Percentiles rank a stretch among this genome's conserved stretches.
Conservation (phyloP, 1,140 invertebrate species). For the Drosophila parabipectinata region DNA sequence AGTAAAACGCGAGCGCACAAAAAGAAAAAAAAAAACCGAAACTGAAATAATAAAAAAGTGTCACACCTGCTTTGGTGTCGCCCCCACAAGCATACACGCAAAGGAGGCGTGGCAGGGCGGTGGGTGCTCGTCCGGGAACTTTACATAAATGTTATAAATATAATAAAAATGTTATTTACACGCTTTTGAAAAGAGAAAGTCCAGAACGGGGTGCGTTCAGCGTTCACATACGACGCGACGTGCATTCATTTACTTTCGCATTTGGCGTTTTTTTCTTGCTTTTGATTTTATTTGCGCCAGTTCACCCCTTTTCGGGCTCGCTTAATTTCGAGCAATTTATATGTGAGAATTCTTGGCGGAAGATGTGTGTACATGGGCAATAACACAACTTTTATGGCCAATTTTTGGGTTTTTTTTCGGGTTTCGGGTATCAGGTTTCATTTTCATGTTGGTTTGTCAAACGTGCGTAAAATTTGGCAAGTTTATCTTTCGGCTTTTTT, state of each 20-base stretch:
- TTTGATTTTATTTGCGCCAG: slow-evolving; percentile 36
- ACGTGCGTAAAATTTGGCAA: slow-evolving; percentile 68
- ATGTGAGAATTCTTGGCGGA: slow-evolving; percentile 60
- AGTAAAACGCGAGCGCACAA: slow-evolving; percentile 59
- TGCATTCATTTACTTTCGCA: slow-evolving; percentile 74
- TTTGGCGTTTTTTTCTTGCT: slow-evolving; percentile 35
- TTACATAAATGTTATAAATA: slow-evolving; percentile 79
- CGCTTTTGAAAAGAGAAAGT: slow-evolving; percentile 79
- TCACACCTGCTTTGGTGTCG: slow-evolving; percentile 56
- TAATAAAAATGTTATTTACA: slow-evolving; percentile 82
- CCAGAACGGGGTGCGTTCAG: slow-evolving; percentile 43
- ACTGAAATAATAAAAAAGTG: slow-evolving; percentile 68
- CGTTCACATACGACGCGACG: slow-evolving; percentile 44
- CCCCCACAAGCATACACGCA: slow-evolving; percentile 1
- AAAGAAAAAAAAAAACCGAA: slow-evolving; percentile 34
- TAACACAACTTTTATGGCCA: slow-evolving; percentile 70
- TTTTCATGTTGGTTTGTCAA: slow-evolving; percentile 54
- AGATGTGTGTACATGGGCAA: slow-evolving; percentile 51
- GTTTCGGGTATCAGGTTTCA: slow-evolving; percentile 6
- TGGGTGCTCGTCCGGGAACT: slow-evolving; percentile 46
- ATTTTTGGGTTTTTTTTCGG: slow-evolving; percentile 32
- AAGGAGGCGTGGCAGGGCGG: slow-evolving; percentile 18
- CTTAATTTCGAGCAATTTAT: slow-evolving; percentile 66
- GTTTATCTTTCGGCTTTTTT: slow-evolving; percentile 5
- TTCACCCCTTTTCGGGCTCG: slow-evolving; percentile 49